These are phyloP conservation scores for Trichoplusia ni DNA, from an alignment of 1,140 invertebrate genomes.

Conservation along the genomic window DNA sequence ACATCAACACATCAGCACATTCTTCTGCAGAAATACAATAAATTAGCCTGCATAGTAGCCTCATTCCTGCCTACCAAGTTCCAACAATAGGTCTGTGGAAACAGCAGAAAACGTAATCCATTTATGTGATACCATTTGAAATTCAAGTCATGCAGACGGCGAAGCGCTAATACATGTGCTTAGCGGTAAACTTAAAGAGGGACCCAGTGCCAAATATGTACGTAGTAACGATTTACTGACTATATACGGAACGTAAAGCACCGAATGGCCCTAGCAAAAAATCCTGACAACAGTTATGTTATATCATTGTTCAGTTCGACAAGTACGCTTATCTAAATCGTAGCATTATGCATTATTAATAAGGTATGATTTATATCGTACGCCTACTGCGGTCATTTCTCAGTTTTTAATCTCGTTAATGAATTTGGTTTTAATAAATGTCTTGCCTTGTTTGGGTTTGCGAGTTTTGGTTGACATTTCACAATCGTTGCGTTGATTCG, in stretches of 20 bases:
- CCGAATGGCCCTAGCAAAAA: conserved; percentile 51
- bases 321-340: conserved; percentile 14
- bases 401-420: conserved; percentile 15
- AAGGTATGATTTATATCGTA: not conserved
- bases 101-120: conserved; percentile 38
- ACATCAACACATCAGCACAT: not conserved
- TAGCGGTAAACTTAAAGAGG: conserved; percentile 68
- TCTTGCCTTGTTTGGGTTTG: not conserved
- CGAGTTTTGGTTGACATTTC: too few relatives aligned
- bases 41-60: conserved; percentile 17
- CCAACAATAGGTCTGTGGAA: conserved; percentile 29
- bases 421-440: conserved; percentile 6
- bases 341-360: conserved; percentile 10
- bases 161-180: conserved; percentile 62
- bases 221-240: conserved; percentile 59
- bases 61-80: conserved; percentile 13
- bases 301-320: conserved; percentile 22
- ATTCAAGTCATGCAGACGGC: conserved; percentile 57
- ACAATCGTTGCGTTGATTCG: too few relatives aligned
- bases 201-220: conserved; percentile 73
- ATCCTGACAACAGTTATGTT: conserved; percentile 30
- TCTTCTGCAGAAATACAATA: conserved; percentile 17
- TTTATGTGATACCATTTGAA: conserved; percentile 41
- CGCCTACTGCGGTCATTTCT: conserved; percentile 8
- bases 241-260: conserved; percentile 67